Percentiles rank a stretch among this genome's conserved stretches.
phyloP scores from a whole-genome alignment of 2,888 invertebrate species.

The Rhorus exstirpatorius region DNA sequence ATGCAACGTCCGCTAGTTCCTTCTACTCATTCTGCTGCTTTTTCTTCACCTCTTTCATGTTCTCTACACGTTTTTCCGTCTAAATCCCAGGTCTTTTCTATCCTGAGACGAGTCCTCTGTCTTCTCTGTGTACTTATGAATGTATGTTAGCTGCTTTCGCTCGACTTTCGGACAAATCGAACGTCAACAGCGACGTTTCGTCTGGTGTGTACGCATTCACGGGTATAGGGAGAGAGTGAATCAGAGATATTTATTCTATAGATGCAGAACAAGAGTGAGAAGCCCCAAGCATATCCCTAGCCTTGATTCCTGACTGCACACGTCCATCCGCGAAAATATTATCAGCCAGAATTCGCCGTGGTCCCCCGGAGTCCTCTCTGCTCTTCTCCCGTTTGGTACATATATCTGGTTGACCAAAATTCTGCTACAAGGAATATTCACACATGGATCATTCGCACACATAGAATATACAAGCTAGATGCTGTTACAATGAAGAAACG shows the following conservation, averaged over 20 bases:
- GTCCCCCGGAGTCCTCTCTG: conserved; percentile 32
- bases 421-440: conserved; percentile 19
- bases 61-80: conserved; percentile 36
- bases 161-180: conserved; percentile 50
- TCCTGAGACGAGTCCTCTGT: background rate
- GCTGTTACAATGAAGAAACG: background rate
- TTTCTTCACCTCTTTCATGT: conserved; percentile 48
- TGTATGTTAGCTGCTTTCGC: conserved; percentile 29
- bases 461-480: background rate
- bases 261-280: conserved; percentile 53
- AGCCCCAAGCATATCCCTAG: conserved; percentile 18
- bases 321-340: conserved; percentile 65
- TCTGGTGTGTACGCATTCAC: conserved; percentile 34
- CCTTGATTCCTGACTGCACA: conserved; percentile 42
- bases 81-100: background rate
- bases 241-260: background rate
- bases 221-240: conserved; percentile 4
- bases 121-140: background rate
- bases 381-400: conserved; percentile 21
- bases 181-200: conserved; percentile 41
- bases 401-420: conserved; percentile 42
- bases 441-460: conserved; percentile 9
- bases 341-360: conserved; percentile 67
- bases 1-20: conserved; percentile 50
- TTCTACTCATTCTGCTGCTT: conserved; percentile 48